phyloP scores from a whole-genome alignment of 2,797 vertebrate species.

The Chanos chanos region DNA sequence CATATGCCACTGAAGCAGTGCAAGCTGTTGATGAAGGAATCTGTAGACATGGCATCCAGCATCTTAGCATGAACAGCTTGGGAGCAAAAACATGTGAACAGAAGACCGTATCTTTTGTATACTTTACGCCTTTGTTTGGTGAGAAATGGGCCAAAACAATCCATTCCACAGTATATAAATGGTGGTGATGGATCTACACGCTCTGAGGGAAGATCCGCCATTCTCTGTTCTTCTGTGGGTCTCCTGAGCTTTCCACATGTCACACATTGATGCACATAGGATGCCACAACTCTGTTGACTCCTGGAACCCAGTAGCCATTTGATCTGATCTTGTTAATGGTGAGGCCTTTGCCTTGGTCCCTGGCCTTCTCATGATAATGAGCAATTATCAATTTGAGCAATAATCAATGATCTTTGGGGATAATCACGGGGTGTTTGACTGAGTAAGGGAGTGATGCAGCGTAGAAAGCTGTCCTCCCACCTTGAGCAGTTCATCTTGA shows the following conservation, averaged over 20 bases:
- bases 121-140: neutral
- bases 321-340: conserved; percentile 16
- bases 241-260: conserved; percentile 7
- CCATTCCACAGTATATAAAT: neutral
- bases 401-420: conserved; percentile 11
- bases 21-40: conserved; percentile 14
- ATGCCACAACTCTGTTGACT: neutral
- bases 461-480: conserved; percentile 4
- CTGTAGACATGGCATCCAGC: neutral
- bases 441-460: neutral
- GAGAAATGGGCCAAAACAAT: conserved; percentile 6
- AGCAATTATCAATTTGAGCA: conserved; percentile 24
- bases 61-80: neutral
- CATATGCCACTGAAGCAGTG: neutral
- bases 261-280: neutral
- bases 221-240: too few species aligned
- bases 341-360: conserved; percentile 26
- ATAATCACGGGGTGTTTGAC: conserved; percentile 13
- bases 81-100: conserved; percentile 16
- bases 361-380: conserved; percentile 17
- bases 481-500: too few species aligned
- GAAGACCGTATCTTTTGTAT: neutral
- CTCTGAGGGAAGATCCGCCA: conserved; percentile 1
- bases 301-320: conserved; percentile 8
- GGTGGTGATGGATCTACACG: neutral